Evolutionary conservation across 2,888 invertebrate species (phyloP).

Genomic region (Parnassius smintheus): DNA sequence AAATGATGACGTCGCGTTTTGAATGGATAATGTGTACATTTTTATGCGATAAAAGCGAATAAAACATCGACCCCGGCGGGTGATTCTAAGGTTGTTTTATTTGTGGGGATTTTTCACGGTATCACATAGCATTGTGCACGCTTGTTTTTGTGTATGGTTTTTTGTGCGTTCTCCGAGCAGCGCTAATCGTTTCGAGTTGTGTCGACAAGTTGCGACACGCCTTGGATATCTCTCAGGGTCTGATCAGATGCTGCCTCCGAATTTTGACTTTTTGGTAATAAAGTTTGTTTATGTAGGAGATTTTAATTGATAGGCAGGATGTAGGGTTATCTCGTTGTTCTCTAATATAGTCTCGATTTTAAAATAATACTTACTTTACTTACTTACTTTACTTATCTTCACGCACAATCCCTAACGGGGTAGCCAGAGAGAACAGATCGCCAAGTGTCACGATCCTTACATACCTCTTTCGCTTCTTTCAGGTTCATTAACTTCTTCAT

Average conservation of each 20-base stretch:
- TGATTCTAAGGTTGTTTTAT: constrained; percentile 54
- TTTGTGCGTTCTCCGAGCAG: constrained; percentile 42
- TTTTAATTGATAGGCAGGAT: constrained; percentile 12
- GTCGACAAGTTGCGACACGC: constrained; percentile 67
- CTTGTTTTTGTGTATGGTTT: constrained; percentile 46
- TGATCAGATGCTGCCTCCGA: constrained; percentile 17
- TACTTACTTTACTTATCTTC: no score
- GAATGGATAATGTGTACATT: constrained; percentile 44
- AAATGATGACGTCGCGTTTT: constrained; percentile 49
- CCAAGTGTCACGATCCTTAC: no score
- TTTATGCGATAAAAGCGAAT: constrained; percentile 44
- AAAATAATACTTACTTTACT: no score
- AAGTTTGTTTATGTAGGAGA: constrained; percentile 12
- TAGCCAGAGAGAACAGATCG: no score
- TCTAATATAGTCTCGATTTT: not conserved
- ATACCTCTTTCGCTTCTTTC: no score
- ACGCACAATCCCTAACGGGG: no score
- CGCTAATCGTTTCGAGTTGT: constrained; percentile 62
- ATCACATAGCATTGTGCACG: constrained; percentile 56
- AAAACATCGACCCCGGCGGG: constrained; percentile 37
- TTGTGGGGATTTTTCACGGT: constrained; percentile 65
- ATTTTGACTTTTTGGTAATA: constrained; percentile 21
- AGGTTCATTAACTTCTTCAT: no score
- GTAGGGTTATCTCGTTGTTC: constrained; percentile 17
- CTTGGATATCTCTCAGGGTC: constrained; percentile 36